These are phyloP conservation scores for Drosophila meridiana DNA, from an alignment of 2,888 invertebrate species.

Conservation along the genomic window DNA sequence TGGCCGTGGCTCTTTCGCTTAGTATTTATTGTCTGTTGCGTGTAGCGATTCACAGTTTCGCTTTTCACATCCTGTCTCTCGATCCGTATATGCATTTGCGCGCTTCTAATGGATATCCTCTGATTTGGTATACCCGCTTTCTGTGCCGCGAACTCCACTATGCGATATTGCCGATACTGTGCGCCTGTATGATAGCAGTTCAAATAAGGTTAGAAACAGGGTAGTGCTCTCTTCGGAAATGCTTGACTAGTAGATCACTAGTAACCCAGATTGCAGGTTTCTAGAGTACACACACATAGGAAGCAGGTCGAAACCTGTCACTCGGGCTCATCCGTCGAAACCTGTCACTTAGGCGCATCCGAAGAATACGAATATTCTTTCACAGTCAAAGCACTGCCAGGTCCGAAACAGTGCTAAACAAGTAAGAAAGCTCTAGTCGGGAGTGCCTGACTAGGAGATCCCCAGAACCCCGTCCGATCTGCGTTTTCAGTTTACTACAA, in stretches of 20 bases:
- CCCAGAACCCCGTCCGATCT: too few species aligned
- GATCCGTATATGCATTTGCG: slow-evolving; percentile 90
- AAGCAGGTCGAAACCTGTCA: too few species aligned
- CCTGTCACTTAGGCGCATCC: too few species aligned
- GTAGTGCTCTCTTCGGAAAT: background rate
- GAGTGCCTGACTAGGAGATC: too few species aligned
- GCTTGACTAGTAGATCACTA: background rate
- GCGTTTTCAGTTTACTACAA: too few species aligned
- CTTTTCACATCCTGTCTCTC: slow-evolving; percentile 56
- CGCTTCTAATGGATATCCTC: slow-evolving; percentile 91
- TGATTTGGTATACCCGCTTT: slow-evolving; percentile 85
- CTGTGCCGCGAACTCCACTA: slow-evolving; percentile 93
- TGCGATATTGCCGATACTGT: slow-evolving; percentile 92
- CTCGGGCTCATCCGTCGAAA: too few species aligned
- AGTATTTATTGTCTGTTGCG: slow-evolving; percentile 36
- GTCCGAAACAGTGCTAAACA: too few species aligned
- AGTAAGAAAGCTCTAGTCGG: too few species aligned
- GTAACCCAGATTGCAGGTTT: background rate
- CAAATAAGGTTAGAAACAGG: background rate
- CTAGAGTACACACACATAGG: background rate
- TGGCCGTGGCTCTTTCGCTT: slow-evolving; percentile 35
- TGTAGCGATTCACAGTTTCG: slow-evolving; percentile 12
- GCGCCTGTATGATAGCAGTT: slow-evolving; percentile 88
- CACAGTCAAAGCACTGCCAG: too few species aligned
- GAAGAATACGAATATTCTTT: too few species aligned